Evolutionary conservation across 2,113 vertebrate genomes (phyloP).

Genomic region (Odobenus rosmarus): DNA sequence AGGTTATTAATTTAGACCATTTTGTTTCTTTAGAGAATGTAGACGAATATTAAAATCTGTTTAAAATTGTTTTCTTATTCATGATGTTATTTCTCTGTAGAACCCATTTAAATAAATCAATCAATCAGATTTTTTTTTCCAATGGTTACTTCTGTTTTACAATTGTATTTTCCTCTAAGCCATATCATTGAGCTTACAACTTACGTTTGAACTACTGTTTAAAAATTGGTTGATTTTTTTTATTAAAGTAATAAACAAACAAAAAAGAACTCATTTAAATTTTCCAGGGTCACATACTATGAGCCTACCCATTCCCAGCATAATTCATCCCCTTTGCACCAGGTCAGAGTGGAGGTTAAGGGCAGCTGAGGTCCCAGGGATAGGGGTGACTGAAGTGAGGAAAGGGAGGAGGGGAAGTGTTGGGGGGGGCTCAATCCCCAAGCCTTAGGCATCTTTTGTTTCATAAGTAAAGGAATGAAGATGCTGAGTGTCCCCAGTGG

Average conservation of each 20-base stretch:
- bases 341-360: not conserved
- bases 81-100: not conserved
- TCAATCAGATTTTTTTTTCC: not conserved
- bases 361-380: no score
- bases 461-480: not conserved
- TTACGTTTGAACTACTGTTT: not conserved
- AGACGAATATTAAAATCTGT: not conserved
- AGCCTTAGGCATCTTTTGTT: not conserved
- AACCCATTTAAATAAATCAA: not conserved
- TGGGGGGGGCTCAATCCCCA: not conserved
- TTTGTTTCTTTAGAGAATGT: constrained; percentile 47
- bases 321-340: not conserved
- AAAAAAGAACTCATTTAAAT: not conserved
- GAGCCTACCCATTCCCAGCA: not conserved
- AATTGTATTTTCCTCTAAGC: not conserved
- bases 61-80: not conserved
- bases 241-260: no score
- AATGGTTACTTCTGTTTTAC: not conserved
- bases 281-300: not conserved
- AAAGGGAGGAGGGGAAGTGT: not conserved
- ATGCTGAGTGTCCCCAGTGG: not conserved
- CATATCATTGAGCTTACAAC: not conserved
- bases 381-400: not conserved
- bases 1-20: not conserved
- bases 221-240: not conserved